Evolutionary conservation across 2,888 invertebrate species (phyloP), one percentile per base, ranked within the genome.

Genomic region (Drosophila acutilabella): DNA sequence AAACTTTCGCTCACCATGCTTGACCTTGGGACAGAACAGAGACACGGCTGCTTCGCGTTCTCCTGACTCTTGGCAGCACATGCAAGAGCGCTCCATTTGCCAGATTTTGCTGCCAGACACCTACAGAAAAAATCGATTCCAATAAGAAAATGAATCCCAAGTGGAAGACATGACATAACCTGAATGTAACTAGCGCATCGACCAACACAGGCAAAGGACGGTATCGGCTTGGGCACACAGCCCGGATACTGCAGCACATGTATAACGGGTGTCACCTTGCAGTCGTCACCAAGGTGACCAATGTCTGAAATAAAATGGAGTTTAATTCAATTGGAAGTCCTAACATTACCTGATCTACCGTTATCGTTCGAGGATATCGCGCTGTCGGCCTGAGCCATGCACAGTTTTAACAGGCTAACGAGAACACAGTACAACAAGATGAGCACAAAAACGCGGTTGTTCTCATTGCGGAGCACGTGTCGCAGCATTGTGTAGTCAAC

Each of bases 71-170:
- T 98, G 98, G 90, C 98, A 98, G 91, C 98, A 98, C 95, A 97
- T 98, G 90, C 98, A 98, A 0, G 97, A 97, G 30, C 98, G 94
- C 92, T 98, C 98, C 96, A 98, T 97, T 94, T 98, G 98, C 98
- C 98, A 98, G 91, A 98, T 96, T 94, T 98, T 98, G 83, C 97
- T 97, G 6, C 97, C 97, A 38, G 98, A 98, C 7, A 98, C 97
- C 98, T 98, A 72, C 7, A 53, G 36, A 57, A 50, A 11, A 7
- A 57, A 36, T 10, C 6, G 18, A 8, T 26, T 18, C 13, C 8
- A 52, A 48, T 41, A 38, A 8, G 2, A 11, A 36, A 26, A 2
- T 10, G 7, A 14, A 33, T 8, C 18, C 18, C 2, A 36, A 45
- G 13, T 44, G n/a, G 30, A 30, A 30, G 8, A 30, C 8, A 30